A percentile compares a stretch with the other conserved stretches of the same genome.
phyloP scores from a whole-genome alignment of 2,888 invertebrate genomes.

The Meiosimyza platycephala region DNA sequence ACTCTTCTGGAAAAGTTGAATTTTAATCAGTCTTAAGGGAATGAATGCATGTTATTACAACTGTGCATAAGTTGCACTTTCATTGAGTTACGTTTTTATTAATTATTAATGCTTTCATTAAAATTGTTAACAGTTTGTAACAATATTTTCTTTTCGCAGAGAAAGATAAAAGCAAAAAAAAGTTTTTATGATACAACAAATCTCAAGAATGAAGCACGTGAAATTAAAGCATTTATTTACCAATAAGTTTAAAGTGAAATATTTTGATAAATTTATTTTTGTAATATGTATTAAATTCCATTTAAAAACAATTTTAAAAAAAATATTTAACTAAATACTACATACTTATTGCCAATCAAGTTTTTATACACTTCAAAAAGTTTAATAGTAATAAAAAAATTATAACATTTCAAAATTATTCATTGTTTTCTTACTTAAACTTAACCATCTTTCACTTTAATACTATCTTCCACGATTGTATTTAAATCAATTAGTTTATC shows the following conservation, averaged over 20 bases:
- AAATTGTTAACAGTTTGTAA: not conserved
- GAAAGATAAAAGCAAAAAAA: not conserved
- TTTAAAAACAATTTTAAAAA: not conserved
- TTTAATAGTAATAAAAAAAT: not conserved
- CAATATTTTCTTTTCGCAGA: conserved; percentile 29
- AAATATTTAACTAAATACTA: not conserved
- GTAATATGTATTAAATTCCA: not conserved
- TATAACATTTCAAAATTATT: not conserved
- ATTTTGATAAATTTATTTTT: not conserved
- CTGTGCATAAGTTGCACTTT: no score
- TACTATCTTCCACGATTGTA: conserved; percentile 74
- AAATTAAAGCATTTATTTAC: conserved; percentile 26
- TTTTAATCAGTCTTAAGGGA: no score
- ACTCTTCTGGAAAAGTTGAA: no score
- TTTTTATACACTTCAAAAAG: not conserved
- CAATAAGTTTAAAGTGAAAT: not conserved
- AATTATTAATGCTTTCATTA: not conserved
- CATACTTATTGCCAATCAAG: not conserved
- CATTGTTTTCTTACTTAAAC: conserved; percentile 12
- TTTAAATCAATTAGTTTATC: conserved; percentile 73
- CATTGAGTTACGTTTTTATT: not conserved
- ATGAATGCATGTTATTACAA: no score
- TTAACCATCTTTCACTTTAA: conserved; percentile 63
- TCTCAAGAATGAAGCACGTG: conserved; percentile 12
- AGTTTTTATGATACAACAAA: not conserved